Percentiles rank a stretch among this genome's conserved stretches.
Evolutionary conservation across 2,888 invertebrate species (phyloP).

Genomic region (Agrotis puta): DNA sequence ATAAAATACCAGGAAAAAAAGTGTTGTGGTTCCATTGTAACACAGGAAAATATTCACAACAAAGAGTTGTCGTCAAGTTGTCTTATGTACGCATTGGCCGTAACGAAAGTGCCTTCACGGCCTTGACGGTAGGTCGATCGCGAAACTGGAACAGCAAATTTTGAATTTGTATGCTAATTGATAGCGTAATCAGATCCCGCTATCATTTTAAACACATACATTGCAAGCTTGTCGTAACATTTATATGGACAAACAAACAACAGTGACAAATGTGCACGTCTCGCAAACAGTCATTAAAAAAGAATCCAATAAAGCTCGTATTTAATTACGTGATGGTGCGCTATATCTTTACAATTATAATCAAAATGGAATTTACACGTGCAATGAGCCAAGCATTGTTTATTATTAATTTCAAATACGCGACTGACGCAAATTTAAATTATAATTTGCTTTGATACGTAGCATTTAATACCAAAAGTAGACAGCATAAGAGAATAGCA

Average conservation of each 20-base stretch:
- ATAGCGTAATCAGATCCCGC: slow-evolving; percentile 65
- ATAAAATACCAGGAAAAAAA: slow-evolving; percentile 33
- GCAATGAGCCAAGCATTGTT: slow-evolving; percentile 62
- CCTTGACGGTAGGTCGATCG: slow-evolving; percentile 73
- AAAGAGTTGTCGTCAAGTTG: slow-evolving; percentile 54
- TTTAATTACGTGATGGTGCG: slow-evolving; percentile 74
- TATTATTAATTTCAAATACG: slow-evolving; percentile 68
- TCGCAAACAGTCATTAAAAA: slow-evolving; percentile 69
- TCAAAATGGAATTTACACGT: slow-evolving; percentile 76
- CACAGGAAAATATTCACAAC: slow-evolving; percentile 46
- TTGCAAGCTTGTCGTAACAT: slow-evolving; percentile 49
- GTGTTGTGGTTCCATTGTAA: slow-evolving; percentile 32
- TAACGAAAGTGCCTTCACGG: slow-evolving; percentile 78
- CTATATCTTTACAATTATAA: slow-evolving; percentile 66
- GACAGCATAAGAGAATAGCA: slow-evolving; percentile 32
- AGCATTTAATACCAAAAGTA: slow-evolving; percentile 34
- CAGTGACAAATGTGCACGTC: slow-evolving; percentile 44
- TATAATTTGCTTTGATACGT: slow-evolving; percentile 40
- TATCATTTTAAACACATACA: slow-evolving; percentile 44
- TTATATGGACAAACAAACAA: slow-evolving; percentile 42
- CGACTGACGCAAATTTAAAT: slow-evolving; percentile 65
- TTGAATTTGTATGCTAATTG: slow-evolving; percentile 65
- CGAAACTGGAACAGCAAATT: slow-evolving; percentile 70
- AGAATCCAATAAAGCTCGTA: slow-evolving; percentile 73
- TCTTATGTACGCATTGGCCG: slow-evolving; percentile 66